Base-by-base conservation (phyloP, 30 jellyfish, hydroid and myxozoan species). In the Mastigias papua region DNA sequence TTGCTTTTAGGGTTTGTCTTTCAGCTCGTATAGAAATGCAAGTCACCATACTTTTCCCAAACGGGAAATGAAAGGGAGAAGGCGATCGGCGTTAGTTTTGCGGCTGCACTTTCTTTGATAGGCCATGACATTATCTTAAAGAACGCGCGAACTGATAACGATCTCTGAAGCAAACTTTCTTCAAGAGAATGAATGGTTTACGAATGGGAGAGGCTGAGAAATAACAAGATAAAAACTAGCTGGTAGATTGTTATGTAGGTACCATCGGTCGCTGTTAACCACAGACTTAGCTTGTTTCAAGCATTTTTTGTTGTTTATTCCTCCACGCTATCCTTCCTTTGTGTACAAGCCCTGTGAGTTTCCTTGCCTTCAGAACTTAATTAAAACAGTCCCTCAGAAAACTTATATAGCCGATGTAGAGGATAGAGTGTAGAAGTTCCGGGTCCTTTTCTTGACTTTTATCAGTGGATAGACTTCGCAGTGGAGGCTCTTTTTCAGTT, bases 241-340 rank as follows among this genome's bases (percentile, higher is more conserved):
- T 27, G 68, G 33, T 19, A 26, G 66, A 72, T 72, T 72, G 35
- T 27, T 27, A 33, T 30, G 66, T 33, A 72, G 49, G 23, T 25
- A 72, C 64, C 30, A 34, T 37, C 81, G 30, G 63, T 62, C 33
- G 83, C 83, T 13, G 64, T 30, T 34, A 72, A 37, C 83, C 69
- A 42, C 83, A 72, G 69, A 37, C 37, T 35, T 72, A 23, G 83
- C 64, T 72, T 31, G 37, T 72, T 72, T 34, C 23, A 37, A 37
- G 83, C n/a, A 27, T 68, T 72, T 72, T 69, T 72, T 51, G 46
- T 72, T 72, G 35, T 20, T 72, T 51, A 34, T 72, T 72, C 67
- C 68, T 27, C 64, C 8, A 33, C 46, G 26, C 35, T 37, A 37
- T 37, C 64, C 66, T 37, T 17, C 66, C 26, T 72, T 51, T 26